Evolutionary conservation across 2,113 vertebrate species (phyloP), one percentile per base, ranked within the genome.

Genomic region (Recurvirostra avosetta): DNA sequence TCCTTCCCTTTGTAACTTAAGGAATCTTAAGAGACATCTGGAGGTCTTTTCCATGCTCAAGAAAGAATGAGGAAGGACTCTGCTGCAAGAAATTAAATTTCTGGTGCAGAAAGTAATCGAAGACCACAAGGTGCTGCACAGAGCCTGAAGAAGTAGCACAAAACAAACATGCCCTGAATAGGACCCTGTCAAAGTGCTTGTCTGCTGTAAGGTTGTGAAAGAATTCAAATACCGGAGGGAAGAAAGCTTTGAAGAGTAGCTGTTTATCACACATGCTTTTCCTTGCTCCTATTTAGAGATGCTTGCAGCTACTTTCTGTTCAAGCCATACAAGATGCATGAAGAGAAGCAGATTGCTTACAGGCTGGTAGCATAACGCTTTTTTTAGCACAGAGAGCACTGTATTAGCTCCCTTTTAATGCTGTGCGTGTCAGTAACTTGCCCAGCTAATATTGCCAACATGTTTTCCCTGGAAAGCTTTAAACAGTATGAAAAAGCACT

Each of bases 381-480:
- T 91, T 94, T 94, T 92, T 92, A 91, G 73, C 80, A 55, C 43
- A 81, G 86, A 91, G 73, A 82, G 26, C 58, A 45, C 72, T 85
- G 38, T 92, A 95, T 95, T 94, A 96, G 70, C 38, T 94, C 66
- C 77, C n/a, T 91, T 86, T 79, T 79, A 91, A 94, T 95, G 81
- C 59, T 88, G 70, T 95, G 74, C 80, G 9, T 95, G 92, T 86
- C 86, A 92, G 62, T 91, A 84, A 73, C 63, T 82, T 88, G 89
- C 91, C 80, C 87, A 90, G 86, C 66, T 94, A 88, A 88, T 95
- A 79, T 66, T 95, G 94, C 86, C 93, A 92, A 55, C 62, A 43
- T 41, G 68, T 96, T 95, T 95, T 95, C 91, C 77, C 89, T 95
- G 66, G 92, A 91, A 96, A 96, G 77, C 94, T 91, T 90, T 96